phyloP scores from a whole-genome alignment of 2,113 vertebrate genomes.

The Glaucomys volans region DNA sequence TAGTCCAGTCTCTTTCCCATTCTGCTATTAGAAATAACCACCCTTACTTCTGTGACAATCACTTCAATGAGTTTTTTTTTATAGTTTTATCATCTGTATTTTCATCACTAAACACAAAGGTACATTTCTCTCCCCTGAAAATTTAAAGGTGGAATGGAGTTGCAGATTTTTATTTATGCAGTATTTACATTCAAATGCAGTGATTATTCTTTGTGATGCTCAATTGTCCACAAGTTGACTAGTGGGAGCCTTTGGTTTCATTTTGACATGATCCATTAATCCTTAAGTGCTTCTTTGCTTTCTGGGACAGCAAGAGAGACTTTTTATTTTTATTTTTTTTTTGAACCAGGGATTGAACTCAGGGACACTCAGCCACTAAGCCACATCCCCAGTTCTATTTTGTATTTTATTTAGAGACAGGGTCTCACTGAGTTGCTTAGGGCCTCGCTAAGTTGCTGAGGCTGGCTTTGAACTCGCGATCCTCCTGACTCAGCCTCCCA shows the following conservation, averaged over 20 bases:
- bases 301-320: background rate
- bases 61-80: constrained; percentile 7
- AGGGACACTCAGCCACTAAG: no score
- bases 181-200: background rate
- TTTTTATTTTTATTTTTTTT: no score
- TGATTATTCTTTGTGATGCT: background rate
- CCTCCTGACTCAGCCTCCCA: no score
- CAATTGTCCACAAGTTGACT: background rate
- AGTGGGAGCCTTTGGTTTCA: background rate
- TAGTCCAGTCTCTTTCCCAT: background rate
- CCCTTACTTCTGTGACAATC: background rate
- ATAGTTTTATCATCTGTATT: background rate
- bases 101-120: background rate
- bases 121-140: background rate
- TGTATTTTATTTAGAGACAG: no score
- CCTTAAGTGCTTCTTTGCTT: background rate
- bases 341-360: no score
- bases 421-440: no score
- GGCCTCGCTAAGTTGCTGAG: no score
- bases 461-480: no score
- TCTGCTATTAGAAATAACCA: background rate
- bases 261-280: background rate
- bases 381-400: no score
- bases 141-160: constrained; percentile 7
- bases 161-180: constrained; percentile 23